Base-by-base conservation (phyloP, 2,888 invertebrate genomes). In the Hyppa rectilinea region DNA sequence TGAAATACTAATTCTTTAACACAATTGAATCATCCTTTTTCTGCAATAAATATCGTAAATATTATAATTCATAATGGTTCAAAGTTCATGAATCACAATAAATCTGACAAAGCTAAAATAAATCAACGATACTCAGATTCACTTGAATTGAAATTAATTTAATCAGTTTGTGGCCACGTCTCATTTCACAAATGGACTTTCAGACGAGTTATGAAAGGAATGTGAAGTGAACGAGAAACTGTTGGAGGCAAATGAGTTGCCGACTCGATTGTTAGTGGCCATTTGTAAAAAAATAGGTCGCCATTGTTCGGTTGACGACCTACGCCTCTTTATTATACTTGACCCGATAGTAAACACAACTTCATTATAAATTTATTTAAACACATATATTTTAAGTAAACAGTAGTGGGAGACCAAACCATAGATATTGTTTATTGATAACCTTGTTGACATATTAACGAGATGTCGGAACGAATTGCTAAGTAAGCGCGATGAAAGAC, bases 401-500 rank as follows among this genome's bases (percentile, higher is more conserved):
- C 89, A 90, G 87, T 89, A 78, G 84, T 82, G 83, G 87, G 86
- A 86, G 87, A 85, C 85, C 80, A 66, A 59, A 66, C 76, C 80
- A 83, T 88, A 86, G 84, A 89, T 89, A 90, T 89, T 88, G 87
- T 90, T 84, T 90, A 92, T 92, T 89, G 93, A 95, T 94, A 92
- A 92, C 89, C 91, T 90, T 87, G 93, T 91, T 94, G 95, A 95
- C 93, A 93, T 90, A 90, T 94, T 93, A 93, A 95, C 90, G 94
- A 93, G 89, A 92, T 91, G 91, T 92, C 90, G 88, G 89, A 91
- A 91, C 88, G 89, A 91, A 92, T 93, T 89, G 91, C 91, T 92
- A 89, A 92, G 93, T 89, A 91, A 87, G 85, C 84, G 87, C 89
- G 95, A 89, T 88, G 94, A 95, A 87, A 93, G 93, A 94, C 92